Evolutionary conservation across 2,797 vertebrate species (phyloP), one percentile per base, ranked within the genome.

Genomic region (Spheniscus humboldti): DNA sequence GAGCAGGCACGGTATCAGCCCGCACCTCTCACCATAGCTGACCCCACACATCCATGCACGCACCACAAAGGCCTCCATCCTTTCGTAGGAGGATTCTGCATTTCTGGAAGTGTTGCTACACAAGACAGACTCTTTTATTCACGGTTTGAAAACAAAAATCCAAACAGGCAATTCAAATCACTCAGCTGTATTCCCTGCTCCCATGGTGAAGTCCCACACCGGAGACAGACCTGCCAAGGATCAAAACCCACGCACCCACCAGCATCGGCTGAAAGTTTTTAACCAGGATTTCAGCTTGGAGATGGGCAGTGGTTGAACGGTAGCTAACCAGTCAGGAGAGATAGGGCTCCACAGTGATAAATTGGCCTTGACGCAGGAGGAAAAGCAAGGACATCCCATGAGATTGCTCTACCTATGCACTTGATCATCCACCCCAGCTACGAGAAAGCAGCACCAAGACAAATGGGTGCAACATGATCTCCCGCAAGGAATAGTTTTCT

Each of bases 401-500:
- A 74, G 37, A 41, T 33, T 31, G 11, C 43, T 75, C 71, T 50
- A 73, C 25, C 27, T 10, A 17, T 47, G 53, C 23, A n/a, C 53
- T 91, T 97, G 83, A 57, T 57, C 47, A 23, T 76, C 92, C 93
- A 88, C 88, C 23, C 69, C 83, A 92, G 55, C 80, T 81, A n/a
- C 33, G 17, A 84, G 95, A 48, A 90, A 91, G 94, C 83, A 86
- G 88, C 93, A 94, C 94, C 91, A 84, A 93, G 60, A 96, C 86
- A 87, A 92, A 95, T 31, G 63, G 75, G 8, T 97, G 91, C 95
- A 59, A 94, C 2, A 25, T 30, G 92, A 63, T 96, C 96, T 93
- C 92, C 92, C 88, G n/a, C 67, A 62, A 88, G 68, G 96, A 91
- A 86, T 18, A 27, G 17, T 33, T 83, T 91, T 83, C 71, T 94